Evolutionary conservation across 2,888 invertebrate species (phyloP).

Genomic region (Liodrosophila aerea): DNA sequence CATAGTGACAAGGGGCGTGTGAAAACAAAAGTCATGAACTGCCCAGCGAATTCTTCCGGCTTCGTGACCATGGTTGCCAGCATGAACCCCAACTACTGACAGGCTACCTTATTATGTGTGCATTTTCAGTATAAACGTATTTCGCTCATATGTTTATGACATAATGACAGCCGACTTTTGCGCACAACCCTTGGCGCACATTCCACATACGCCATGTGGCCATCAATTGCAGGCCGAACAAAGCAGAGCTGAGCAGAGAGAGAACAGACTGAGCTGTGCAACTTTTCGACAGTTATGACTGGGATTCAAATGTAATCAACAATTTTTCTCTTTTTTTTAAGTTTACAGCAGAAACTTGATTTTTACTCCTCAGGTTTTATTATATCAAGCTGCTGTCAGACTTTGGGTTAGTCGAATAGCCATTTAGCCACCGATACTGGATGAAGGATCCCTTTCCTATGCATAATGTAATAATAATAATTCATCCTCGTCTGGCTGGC

Average conservation of each 20-base stretch:
- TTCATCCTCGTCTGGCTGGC: slow-evolving; percentile 41
- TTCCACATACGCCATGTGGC: slow-evolving; percentile 44
- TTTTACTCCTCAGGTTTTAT: slow-evolving; percentile 40
- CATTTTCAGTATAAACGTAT: slow-evolving; percentile 54
- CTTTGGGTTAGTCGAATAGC: slow-evolving; percentile 52
- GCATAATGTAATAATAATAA: slow-evolving; percentile 62
- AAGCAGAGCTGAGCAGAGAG: not conserved
- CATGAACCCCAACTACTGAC: slow-evolving; percentile 23
- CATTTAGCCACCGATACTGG: slow-evolving; percentile 37
- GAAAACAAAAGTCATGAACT: slow-evolving; percentile 12
- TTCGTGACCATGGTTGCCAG: no score
- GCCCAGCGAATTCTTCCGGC: slow-evolving; percentile 11
- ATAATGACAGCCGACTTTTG: slow-evolving; percentile 70
- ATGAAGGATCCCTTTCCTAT: slow-evolving; percentile 25
- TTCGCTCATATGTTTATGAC: slow-evolving; percentile 65
- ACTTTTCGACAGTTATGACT: slow-evolving; percentile 74
- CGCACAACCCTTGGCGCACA: slow-evolving; percentile 25
- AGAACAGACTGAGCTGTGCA: slow-evolving; percentile 26
- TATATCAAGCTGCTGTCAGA: slow-evolving; percentile 53
- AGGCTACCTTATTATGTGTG: slow-evolving; percentile 44
- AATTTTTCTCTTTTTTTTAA: slow-evolving; percentile 52
- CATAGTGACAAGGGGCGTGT: slow-evolving; percentile 9
- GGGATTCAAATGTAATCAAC: slow-evolving; percentile 75
- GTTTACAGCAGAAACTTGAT: slow-evolving; percentile 23
- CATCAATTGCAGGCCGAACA: slow-evolving; percentile 24